These are phyloP conservation scores for Deroptyus accipitrinus DNA, from an alignment of 2,113 vertebrate genomes.

Conservation along the genomic window DNA sequence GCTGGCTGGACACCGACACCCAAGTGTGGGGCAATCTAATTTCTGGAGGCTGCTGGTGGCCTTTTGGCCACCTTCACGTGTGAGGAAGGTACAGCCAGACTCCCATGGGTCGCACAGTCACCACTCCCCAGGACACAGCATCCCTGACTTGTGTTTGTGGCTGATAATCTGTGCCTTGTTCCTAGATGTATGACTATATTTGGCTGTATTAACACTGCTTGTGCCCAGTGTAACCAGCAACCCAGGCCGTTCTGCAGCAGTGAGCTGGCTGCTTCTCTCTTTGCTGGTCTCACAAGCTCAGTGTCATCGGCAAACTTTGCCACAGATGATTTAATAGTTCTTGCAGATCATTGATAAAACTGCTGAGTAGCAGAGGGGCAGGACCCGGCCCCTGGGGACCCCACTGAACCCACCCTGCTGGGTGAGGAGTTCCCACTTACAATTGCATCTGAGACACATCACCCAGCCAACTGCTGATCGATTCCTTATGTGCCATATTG, in stretches of 20 bases:
- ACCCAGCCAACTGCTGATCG: constrained; percentile 27
- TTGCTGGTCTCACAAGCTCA: neutral
- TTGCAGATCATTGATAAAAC: constrained; percentile 59
- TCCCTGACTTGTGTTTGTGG: neutral
- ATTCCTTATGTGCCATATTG: neutral
- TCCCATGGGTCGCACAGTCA: neutral
- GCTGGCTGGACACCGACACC: neutral
- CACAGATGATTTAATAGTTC: constrained; percentile 1
- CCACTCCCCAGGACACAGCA: neutral
- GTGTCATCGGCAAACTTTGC: neutral
- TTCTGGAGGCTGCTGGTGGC: neutral
- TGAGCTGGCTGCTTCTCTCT: neutral
- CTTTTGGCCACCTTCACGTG: neutral
- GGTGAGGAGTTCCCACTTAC: constrained; percentile 31
- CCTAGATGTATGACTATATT: neutral
- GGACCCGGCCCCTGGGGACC: neutral
- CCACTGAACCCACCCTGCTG: neutral
- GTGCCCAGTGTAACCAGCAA: neutral
- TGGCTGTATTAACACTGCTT: neutral
- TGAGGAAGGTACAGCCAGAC: neutral
- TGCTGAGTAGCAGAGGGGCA: neutral
- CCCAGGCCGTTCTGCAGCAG: neutral
- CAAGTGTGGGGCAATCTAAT: no score
- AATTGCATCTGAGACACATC: constrained; percentile 6
- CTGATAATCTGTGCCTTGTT: fast-evolving